phyloP scores from a whole-genome alignment of 2,888 invertebrate species.

The Rhagophthalmus giganteus region DNA sequence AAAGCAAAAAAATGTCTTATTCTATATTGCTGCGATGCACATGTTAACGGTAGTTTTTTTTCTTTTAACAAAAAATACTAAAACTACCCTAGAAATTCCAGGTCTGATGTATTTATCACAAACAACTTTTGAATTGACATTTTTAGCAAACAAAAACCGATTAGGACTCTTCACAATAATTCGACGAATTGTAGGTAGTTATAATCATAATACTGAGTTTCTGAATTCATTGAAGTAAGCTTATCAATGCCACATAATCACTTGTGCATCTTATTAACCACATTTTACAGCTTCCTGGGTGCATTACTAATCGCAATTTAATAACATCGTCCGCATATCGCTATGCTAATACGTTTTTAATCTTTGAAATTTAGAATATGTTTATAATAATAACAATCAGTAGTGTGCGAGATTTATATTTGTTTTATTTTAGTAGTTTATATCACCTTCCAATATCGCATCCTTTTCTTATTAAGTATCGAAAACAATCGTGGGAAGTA shows the following conservation, averaged over 20 bases:
- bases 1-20: neutral
- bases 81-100: slow-evolving; percentile 7
- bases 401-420: too few relatives aligned
- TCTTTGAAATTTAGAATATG: slow-evolving; percentile 19
- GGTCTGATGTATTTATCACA: slow-evolving; percentile 24
- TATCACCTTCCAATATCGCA: too few relatives aligned
- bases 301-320: slow-evolving; percentile 19
- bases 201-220: slow-evolving; percentile 17
- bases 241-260: slow-evolving; percentile 24
- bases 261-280: slow-evolving; percentile 27
- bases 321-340: slow-evolving; percentile 17
- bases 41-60: neutral
- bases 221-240: slow-evolving; percentile 15
- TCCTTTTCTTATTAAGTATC: neutral
- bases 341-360: slow-evolving; percentile 16
- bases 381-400: slow-evolving; percentile 20
- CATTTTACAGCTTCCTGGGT: slow-evolving; percentile 21
- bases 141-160: slow-evolving; percentile 19
- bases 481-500: neutral
- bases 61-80: slow-evolving; percentile 8
- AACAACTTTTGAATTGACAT: slow-evolving; percentile 26
- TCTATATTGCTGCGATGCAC: neutral
- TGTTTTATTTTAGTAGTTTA: too few relatives aligned
- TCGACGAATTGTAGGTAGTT: too few relatives aligned
- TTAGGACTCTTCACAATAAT: slow-evolving; percentile 14